A percentile compares a stretch with the other conserved stretches of the same genome.
Evolutionary conservation across 92 coral and sea anemone species (phyloP).

Genomic region (Palythoa caribaeorum): DNA sequence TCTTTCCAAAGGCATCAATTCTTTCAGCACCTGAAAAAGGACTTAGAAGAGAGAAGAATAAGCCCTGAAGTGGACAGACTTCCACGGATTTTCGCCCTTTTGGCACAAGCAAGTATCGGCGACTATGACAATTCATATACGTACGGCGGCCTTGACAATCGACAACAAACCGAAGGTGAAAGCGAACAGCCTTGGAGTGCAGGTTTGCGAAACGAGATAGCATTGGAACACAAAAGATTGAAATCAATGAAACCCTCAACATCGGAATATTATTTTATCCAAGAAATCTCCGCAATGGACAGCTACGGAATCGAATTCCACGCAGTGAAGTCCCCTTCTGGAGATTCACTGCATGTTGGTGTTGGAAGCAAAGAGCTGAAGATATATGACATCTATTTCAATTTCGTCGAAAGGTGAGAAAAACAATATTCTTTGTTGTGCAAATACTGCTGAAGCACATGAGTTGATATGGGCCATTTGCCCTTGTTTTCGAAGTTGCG

Average conservation of each 20-base stretch:
- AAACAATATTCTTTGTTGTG: slow-evolving; percentile 37
- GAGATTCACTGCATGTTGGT: slow-evolving; percentile 77
- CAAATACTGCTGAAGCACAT: slow-evolving; percentile 30
- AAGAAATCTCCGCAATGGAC: slow-evolving; percentile 86
- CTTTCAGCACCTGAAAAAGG: slow-evolving; percentile 86
- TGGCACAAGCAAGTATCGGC: slow-evolving; percentile 94
- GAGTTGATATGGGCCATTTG: slow-evolving; percentile 49
- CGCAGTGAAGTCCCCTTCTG: slow-evolving; percentile 77
- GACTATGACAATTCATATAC: slow-evolving; percentile 78
- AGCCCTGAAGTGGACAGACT: slow-evolving; percentile 72
- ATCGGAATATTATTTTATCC: slow-evolving; percentile 89
- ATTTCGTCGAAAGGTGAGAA: slow-evolving; percentile 84
- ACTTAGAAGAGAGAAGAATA: slow-evolving; percentile 76
- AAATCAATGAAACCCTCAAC: slow-evolving; percentile 79
- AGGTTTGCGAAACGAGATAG: slow-evolving; percentile 76
- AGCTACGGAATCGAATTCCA: slow-evolving; percentile 95
- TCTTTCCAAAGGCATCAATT: slow-evolving; percentile 85
- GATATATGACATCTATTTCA: slow-evolving; percentile 80
- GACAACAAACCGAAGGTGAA: slow-evolving; percentile 58
- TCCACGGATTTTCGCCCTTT: slow-evolving; percentile 75
- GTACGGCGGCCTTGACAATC: slow-evolving; percentile 66
- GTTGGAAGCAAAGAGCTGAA: slow-evolving; percentile 93
- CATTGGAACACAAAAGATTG: slow-evolving; percentile 78
- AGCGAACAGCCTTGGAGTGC: slow-evolving; percentile 73
- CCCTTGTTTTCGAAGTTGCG: slow-evolving; percentile 27